These are phyloP conservation scores for Triplophysa tibetana DNA, from an alignment of 2,113 vertebrate genomes.

Conservation along the genomic window DNA sequence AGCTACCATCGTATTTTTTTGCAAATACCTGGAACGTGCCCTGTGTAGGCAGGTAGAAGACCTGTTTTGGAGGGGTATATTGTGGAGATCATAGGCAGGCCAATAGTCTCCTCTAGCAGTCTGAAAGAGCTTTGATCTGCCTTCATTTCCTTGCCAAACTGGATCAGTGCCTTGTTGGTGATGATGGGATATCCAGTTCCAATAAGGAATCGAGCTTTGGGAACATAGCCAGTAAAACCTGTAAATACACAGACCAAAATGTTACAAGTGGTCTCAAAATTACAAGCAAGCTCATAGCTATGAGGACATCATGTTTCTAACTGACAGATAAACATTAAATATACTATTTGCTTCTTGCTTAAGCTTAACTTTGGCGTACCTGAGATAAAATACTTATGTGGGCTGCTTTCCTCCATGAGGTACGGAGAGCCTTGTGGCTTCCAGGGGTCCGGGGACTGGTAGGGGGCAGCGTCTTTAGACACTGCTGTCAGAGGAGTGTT, in stretches of 20 bases:
- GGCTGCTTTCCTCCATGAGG: slow-evolving; percentile 73
- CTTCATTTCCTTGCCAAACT: slow-evolving; percentile 67
- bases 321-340: not conserved
- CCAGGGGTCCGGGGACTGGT: slow-evolving; percentile 40
- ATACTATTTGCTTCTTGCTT: not conserved
- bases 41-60: slow-evolving; percentile 74
- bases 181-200: slow-evolving; percentile 69
- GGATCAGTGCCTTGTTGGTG: slow-evolving; percentile 68
- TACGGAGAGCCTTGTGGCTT: slow-evolving; percentile 65
- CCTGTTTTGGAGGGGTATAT: slow-evolving; percentile 65
- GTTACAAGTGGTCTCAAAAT: not conserved
- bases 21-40: slow-evolving; percentile 79
- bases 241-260: not conserved
- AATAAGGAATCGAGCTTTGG: slow-evolving; percentile 66
- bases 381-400: slow-evolving; percentile 79
- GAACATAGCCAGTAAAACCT: slow-evolving; percentile 78
- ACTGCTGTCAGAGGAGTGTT: slow-evolving; percentile 51
- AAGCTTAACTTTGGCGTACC: slow-evolving; percentile 62
- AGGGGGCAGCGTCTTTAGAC: slow-evolving; percentile 47
- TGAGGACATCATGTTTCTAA: not conserved
- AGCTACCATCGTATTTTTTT: not conserved
- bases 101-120: not conserved
- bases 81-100: slow-evolving; percentile 45
- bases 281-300: not conserved
- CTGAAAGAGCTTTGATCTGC: not conserved